These are phyloP conservation scores for Scelioninae gen. 1 DNA, from an alignment of 2,888 invertebrate species.

Conservation along the genomic window DNA sequence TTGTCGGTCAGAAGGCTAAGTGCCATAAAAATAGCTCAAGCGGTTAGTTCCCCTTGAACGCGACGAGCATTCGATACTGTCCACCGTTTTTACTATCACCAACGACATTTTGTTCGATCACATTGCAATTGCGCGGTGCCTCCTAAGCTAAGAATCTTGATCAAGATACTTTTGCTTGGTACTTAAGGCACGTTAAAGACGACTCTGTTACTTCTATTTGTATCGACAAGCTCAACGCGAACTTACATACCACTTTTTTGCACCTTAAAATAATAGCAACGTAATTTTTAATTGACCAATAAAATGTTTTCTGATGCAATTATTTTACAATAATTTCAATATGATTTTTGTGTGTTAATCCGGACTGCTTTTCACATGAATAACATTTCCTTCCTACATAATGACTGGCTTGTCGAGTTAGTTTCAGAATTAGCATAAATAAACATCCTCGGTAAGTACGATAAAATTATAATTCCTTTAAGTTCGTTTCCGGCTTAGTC, in stretches of 20 bases:
- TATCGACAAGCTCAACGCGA: slow-evolving; percentile 4
- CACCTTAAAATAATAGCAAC: too few species aligned
- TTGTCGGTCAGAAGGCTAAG: slow-evolving; percentile 81
- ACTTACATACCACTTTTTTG: slow-evolving; percentile 12
- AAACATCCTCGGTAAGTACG: slow-evolving; percentile 32
- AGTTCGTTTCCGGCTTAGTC: slow-evolving; percentile 47
- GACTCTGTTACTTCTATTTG: slow-evolving; percentile 28
- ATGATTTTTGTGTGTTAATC: slow-evolving; percentile 13
- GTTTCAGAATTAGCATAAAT: slow-evolving; percentile 60
- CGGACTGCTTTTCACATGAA: slow-evolving; percentile 22
- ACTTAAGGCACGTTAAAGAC: slow-evolving; percentile 19
- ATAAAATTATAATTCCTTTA: slow-evolving; percentile 56
- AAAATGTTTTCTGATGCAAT: too few species aligned
- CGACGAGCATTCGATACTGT: slow-evolving; percentile 73
- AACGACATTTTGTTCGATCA: slow-evolving; percentile 69
- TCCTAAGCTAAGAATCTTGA: slow-evolving; percentile 52
- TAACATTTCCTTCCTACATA: slow-evolving; percentile 20
- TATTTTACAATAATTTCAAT: slow-evolving; percentile 11
- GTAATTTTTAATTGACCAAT: too few species aligned
- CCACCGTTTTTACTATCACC: slow-evolving; percentile 68
- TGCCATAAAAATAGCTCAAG: slow-evolving; percentile 82
- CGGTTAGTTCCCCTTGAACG: slow-evolving; percentile 73
- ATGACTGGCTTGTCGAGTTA: slow-evolving; percentile 35
- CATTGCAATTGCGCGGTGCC: slow-evolving; percentile 52
- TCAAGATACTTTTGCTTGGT: slow-evolving; percentile 43